Evolutionary conservation across 2,888 invertebrate genomes (phyloP), one percentile per base, ranked within the genome.

Genomic region (Cataglyphis albicans): DNA sequence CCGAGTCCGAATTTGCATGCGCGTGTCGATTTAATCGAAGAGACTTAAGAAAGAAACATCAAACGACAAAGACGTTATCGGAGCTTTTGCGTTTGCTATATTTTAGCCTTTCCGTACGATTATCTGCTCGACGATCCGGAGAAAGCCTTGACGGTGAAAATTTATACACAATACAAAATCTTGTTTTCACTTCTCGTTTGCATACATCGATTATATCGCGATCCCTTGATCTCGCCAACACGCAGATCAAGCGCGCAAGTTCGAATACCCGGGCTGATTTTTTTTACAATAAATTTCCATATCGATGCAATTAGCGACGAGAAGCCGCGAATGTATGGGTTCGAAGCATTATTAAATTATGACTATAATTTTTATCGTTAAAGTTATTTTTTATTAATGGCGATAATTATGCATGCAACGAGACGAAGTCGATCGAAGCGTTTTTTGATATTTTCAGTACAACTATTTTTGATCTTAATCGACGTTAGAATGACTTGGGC

Each of bases 201-300:
- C 32, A 59, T 64, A 21, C 9, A 35, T 25, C 52, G 75, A 64
- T 35, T 48, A 35, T 18, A 21, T 29, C n/a, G 48, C 25, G 21
- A 7, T 44, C 4, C 7, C n/a, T 52, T 29, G 38, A 68, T 25
- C 38, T 44, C 9, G 52, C 10, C 7, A 78, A 41, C 21, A 9
- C 10, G 12, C n/a, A 15, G 32, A 68, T 68, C 21, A 55, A 6
- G 41, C 68, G 21, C 57, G 41, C 9, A 12, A 41, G 57, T 25
- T 21, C 55, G 9, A 70, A 70, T 12, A 25, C 29, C 38, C 12
- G 29, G 7, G 25, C 12, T 7, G 10, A 44, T n/a, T 41, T 76
- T 55, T 41, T 76, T 55, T 15, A 21, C 68, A 10, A 68, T 68
- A 7, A 18, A 70, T 78, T 78, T 59, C 59, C 78, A 78, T 59